Evolutionary conservation across 2,888 invertebrate genomes (phyloP).

Genomic region (Drepanosiphum platanoidis): DNA sequence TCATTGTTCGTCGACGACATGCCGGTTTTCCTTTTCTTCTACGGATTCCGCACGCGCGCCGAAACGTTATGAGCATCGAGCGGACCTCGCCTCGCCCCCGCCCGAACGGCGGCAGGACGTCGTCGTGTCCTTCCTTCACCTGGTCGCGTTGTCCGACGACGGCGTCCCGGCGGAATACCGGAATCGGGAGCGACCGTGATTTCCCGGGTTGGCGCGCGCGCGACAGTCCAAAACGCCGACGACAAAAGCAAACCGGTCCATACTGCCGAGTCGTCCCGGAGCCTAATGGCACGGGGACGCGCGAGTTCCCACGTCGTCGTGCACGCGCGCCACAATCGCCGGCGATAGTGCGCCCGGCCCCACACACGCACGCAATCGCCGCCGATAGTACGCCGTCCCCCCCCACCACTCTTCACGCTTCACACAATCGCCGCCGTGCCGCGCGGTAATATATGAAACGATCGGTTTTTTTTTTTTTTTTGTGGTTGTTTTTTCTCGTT

Average conservation of each 20-base stretch:
- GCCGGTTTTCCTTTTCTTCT: neutral
- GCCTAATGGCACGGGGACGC: constrained; percentile 47
- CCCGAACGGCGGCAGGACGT: neutral
- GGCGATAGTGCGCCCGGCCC: constrained; percentile 12
- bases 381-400: neutral
- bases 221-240: constrained; percentile 23
- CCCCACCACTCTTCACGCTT: no score
- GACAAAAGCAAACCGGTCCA: constrained; percentile 53
- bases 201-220: constrained; percentile 15
- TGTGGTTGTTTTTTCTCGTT: no score
- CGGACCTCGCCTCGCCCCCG: neutral
- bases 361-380: neutral
- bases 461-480: no score
- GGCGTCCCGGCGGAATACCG: neutral
- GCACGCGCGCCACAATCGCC: constrained; percentile 44
- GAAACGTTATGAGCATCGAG: neutral
- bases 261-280: constrained; percentile 47
- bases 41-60: neutral
- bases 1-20: constrained; percentile 60
- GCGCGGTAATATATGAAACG: neutral
- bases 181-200: neutral
- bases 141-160: no score
- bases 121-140: no score
- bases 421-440: neutral
- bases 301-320: constrained; percentile 54